These are phyloP conservation scores for Empidonax alnorum DNA, from an alignment of 2,113 vertebrate species.

Conservation along the genomic window DNA sequence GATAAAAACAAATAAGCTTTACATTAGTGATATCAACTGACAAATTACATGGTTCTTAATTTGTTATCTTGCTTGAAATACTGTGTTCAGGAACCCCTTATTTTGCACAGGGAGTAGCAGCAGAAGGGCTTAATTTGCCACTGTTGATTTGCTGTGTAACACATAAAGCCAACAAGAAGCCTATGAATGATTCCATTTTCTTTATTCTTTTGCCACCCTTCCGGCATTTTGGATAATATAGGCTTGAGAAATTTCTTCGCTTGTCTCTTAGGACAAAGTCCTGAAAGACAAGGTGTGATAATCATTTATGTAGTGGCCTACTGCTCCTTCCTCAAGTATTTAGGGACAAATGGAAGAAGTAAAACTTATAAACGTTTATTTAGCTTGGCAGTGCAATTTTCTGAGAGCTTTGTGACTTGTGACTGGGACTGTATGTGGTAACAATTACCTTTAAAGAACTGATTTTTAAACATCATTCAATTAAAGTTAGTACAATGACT, in stretches of 20 bases:
- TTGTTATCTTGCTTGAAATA: neutral
- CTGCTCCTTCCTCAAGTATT: neutral
- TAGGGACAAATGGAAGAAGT: neutral
- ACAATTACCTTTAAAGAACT: slow-evolving; percentile 76
- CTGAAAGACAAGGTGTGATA: neutral
- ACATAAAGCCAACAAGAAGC: neutral
- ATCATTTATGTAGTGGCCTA: neutral
- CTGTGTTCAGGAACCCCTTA: neutral
- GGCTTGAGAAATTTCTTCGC: neutral
- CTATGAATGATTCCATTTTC: neutral
- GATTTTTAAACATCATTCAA: slow-evolving; percentile 87
- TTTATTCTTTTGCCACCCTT: neutral
- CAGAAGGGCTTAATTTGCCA: neutral
- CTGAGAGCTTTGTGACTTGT: slow-evolving; percentile 28
- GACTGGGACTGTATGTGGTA: slow-evolving; percentile 32
- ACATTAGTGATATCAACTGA: neutral
- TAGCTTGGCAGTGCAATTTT: slow-evolving; percentile 23
- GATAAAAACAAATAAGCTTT: neutral
- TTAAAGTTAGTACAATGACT: slow-evolving; percentile 90
- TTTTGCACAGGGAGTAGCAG: neutral
- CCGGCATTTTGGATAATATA: neutral
- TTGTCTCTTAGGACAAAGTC: neutral
- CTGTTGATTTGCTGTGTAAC: neutral
- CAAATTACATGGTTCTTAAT: neutral
- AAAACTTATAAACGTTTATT: slow-evolving; percentile 15